These are phyloP conservation scores for Marisa cornuarietis DNA, from an alignment of 1,140 invertebrate genomes.

Conservation along the genomic window DNA sequence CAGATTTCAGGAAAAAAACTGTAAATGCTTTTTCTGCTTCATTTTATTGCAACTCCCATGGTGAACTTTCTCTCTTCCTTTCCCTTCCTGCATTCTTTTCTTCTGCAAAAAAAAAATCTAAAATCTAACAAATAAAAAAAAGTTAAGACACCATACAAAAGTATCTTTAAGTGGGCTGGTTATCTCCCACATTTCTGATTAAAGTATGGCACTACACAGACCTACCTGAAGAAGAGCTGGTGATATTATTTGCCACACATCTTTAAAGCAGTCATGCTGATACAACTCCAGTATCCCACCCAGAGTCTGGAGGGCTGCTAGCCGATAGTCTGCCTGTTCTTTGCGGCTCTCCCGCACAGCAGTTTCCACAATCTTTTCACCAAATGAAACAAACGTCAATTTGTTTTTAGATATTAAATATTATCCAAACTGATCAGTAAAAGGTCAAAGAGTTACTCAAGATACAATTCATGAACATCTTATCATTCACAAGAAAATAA, in stretches of 20 bases:
- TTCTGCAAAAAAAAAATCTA: background rate
- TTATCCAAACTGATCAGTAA: too few relatives aligned
- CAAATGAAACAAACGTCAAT: too few relatives aligned
- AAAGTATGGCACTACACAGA: background rate
- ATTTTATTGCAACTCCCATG: constrained; percentile 56
- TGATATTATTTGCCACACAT: constrained; percentile 74
- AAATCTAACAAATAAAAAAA: background rate
- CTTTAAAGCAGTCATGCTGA: constrained; percentile 78
- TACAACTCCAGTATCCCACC: constrained; percentile 79
- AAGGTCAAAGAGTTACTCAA: too few relatives aligned
- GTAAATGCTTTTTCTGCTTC: background rate
- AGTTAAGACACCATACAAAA: background rate
- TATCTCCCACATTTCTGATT: constrained; percentile 75
- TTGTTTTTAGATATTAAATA: too few relatives aligned
- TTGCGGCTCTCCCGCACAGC: constrained; percentile 83
- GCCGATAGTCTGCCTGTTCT: constrained; percentile 80
- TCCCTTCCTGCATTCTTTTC: constrained; percentile 41
- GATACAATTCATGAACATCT: too few relatives aligned
- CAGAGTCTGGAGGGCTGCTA: constrained; percentile 77
- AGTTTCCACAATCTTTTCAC: constrained; percentile 72
- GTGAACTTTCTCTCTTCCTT: constrained; percentile 75
- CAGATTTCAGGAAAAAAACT: background rate
- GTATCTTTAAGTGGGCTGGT: background rate
- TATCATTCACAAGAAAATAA: too few relatives aligned
- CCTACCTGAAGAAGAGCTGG: constrained; percentile 51